These are phyloP conservation scores for Tryphoninae sp. DNA, from an alignment of 2,888 invertebrate genomes.

Conservation along the genomic window DNA sequence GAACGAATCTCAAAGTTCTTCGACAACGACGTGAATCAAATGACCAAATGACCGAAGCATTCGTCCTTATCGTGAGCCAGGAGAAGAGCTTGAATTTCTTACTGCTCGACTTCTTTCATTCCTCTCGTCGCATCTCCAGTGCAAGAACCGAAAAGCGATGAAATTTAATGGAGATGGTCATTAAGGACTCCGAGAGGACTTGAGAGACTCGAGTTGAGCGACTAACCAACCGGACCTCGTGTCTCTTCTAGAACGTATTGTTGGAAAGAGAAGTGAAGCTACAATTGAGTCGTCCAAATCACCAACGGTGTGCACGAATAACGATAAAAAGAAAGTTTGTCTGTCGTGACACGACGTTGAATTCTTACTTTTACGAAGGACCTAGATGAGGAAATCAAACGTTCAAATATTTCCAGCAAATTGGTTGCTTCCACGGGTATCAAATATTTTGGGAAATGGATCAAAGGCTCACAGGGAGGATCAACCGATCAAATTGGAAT, in stretches of 20 bases:
- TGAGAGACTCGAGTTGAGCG: neutral
- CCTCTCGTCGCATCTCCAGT: neutral
- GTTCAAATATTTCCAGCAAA: too few species aligned
- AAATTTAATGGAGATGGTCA: constrained; percentile 22
- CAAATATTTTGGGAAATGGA: neutral
- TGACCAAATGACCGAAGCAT: neutral
- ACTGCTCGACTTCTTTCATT: constrained; percentile 4
- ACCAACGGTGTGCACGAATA: neutral
- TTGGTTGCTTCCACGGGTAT: neutral
- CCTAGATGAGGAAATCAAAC: too few species aligned
- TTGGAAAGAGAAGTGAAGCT: neutral
- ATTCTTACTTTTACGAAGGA: too few species aligned
- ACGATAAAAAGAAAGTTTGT: neutral
- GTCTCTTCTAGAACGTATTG: neutral
- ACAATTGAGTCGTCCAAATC: constrained; percentile 21
- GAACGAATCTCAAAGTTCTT: neutral
- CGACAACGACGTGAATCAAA: neutral
- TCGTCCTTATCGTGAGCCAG: neutral
- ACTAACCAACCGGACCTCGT: neutral
- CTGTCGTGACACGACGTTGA: too few species aligned
- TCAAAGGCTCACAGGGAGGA: neutral
- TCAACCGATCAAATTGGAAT: neutral
- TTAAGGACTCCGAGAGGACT: constrained; percentile 15
- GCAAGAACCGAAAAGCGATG: constrained; percentile 10
- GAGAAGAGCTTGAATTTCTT: neutral